phyloP scores from a whole-genome alignment of 1,140 invertebrate species.

The Homalodisca vitripennis region DNA sequence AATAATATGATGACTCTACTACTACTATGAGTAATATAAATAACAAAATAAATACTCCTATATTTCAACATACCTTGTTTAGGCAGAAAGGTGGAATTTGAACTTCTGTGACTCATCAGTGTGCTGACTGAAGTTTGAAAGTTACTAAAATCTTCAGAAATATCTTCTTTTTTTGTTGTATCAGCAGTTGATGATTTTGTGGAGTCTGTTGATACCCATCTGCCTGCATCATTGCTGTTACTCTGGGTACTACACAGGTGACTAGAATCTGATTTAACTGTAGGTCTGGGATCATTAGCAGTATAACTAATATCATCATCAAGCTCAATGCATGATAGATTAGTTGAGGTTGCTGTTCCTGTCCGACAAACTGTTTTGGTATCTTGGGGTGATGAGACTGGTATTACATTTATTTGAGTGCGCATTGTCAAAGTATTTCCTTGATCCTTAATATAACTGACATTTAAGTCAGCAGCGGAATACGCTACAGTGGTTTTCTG shows the following conservation, averaged over 20 bases:
- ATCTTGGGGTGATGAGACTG: background rate
- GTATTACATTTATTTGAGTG: background rate
- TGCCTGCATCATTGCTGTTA: too few species aligned
- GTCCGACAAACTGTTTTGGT: too few species aligned
- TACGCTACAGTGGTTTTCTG: constrained; percentile 1
- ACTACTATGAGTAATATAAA: too few species aligned
- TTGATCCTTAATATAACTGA: background rate
- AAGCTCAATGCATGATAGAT: background rate
- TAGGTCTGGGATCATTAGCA: background rate
- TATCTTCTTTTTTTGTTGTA: background rate
- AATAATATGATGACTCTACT: too few species aligned
- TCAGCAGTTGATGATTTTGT: background rate
- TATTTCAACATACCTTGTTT: too few species aligned
- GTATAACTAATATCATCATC: constrained; percentile 3
- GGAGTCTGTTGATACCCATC: background rate
- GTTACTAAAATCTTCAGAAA: background rate
- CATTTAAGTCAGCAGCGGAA: constrained; percentile 3
- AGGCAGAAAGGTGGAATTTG: too few species aligned
- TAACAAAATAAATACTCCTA: too few species aligned
- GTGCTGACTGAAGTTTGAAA: background rate
- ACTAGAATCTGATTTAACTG: background rate
- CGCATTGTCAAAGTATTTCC: background rate
- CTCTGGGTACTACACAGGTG: background rate
- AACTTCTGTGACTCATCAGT: constrained; percentile 7
- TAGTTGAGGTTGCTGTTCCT: background rate